Conservation (phyloP, 2,888 invertebrate genomes). For the Drosophila algonquin region DNA sequence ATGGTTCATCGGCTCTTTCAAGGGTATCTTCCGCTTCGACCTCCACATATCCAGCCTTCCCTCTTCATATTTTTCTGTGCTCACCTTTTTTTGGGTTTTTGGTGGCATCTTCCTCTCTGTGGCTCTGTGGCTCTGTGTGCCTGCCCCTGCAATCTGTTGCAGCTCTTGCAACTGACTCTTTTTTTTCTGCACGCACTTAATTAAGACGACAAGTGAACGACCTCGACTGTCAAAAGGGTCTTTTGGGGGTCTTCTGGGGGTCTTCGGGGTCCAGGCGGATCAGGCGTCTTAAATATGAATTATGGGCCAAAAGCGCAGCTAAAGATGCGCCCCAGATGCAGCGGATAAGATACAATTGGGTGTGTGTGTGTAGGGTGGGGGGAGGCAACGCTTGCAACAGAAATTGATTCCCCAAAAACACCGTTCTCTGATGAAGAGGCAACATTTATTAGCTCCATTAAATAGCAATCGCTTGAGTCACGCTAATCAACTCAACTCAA, state of each 20-base stretch:
- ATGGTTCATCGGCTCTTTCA: neutral
- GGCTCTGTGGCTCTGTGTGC: neutral
- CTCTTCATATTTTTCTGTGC: slow-evolving; percentile 5
- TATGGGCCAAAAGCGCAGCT: slow-evolving; percentile 42
- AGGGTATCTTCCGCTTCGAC: neutral
- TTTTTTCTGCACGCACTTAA: slow-evolving; percentile 63
- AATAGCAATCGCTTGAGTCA: slow-evolving; percentile 17
- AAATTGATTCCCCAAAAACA: slow-evolving; percentile 1
- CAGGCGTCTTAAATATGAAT: slow-evolving; percentile 58
- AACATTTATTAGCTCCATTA: slow-evolving; percentile 32
- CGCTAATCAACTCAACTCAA: slow-evolving; percentile 35
- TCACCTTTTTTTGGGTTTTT: neutral
- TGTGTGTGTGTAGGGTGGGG: neutral
- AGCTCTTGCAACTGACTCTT: slow-evolving; percentile 26
- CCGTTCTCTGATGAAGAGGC: neutral
- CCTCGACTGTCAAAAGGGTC: slow-evolving; percentile 63
- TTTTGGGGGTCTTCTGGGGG: no score
- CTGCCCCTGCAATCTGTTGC: slow-evolving; percentile 35
- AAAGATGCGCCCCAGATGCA: slow-evolving; percentile 25
- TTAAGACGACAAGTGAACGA: slow-evolving; percentile 80
- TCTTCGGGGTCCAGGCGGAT: slow-evolving; percentile 15
- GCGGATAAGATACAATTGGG: slow-evolving; percentile 29
- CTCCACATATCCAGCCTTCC: neutral
- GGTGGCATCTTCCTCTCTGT: neutral
- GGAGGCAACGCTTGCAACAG: neutral